Base-by-base conservation (phyloP, 2,797 vertebrate genomes). In the Cyprinella venusta region DNA sequence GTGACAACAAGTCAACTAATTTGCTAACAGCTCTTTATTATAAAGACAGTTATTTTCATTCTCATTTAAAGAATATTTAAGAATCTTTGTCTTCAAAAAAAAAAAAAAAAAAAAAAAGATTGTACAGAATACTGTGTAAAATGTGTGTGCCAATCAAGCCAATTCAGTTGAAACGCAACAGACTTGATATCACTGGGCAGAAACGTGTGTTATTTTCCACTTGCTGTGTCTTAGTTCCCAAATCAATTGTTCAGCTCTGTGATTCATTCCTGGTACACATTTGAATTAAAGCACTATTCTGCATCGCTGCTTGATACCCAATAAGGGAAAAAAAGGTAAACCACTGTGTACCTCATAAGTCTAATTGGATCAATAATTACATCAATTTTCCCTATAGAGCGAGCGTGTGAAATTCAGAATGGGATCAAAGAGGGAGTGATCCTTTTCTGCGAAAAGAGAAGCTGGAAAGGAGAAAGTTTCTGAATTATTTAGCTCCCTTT, bases 401-500 rank as follows among this genome's bases (percentile, higher is more conserved):
- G 40, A 74, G 50, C 19, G 6, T 15, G 67, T 33, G 16, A 54
- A 85, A 80, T 40, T 67, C 50, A 38, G 84, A 80, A 84, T 82
- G 56, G 8, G 67, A 84, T 76, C 52, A 76, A 84, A 76, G 56
- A 81, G 68, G 45, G 63, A 77, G 24, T 40, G 33, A 59, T 87
- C 64, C 45, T 80, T 48, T 86, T 86, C 42, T 59, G 50, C 65
- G 59, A 13, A 87, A 80, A 85, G 80, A 83, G 8, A 76, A 68
- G 50, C 50, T 59, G 82, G 75, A 74, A 80, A 36, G 36, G 45
- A 72, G 74, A 76, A 69, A 83, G 81, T 67, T 21, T 21, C 74
- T 87, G 36, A 83, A 90, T 90, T 85, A 89, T 89, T 88, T 79
- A 88, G 70, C 69, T 61, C 69, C 36, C 80, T 80, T 77, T 85